A percentile compares a stretch with the other conserved stretches of the same genome.
Conservation (phyloP, 1,140 invertebrate species). For the Drosophila ercepeae region DNA sequence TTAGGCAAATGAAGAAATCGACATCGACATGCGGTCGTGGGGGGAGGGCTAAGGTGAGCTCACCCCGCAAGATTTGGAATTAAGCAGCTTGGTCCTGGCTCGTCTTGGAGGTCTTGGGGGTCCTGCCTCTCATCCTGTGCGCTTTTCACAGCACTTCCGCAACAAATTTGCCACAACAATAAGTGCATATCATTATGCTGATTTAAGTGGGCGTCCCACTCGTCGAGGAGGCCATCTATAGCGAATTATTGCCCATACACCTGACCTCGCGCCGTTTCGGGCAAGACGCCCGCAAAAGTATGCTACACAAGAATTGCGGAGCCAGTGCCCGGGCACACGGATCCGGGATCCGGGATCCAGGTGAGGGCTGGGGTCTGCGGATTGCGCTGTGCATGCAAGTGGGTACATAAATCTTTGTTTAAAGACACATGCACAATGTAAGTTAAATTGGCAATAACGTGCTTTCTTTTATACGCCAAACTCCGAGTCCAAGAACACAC, state of each 20-base stretch:
- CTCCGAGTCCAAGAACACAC: constrained; percentile 31
- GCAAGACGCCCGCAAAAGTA: constrained; percentile 8
- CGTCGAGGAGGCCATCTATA: constrained; percentile 42
- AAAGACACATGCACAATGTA: constrained; percentile 81
- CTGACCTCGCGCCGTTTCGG: constrained; percentile 38
- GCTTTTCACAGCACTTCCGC: constrained; percentile 77
- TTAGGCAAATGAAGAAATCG: constrained; percentile 81
- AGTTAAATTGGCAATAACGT: constrained; percentile 81
- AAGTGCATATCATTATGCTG: constrained; percentile 81
- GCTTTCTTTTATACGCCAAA: constrained; percentile 75
- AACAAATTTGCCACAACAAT: constrained; percentile 81
- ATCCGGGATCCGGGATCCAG: neutral
- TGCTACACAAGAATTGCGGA: constrained; percentile 15
- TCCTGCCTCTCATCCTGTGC: constrained; percentile 41
- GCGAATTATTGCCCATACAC: constrained; percentile 73
- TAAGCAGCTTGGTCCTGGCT: constrained; percentile 5
- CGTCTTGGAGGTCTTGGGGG: neutral
- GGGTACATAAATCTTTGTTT: constrained; percentile 81
- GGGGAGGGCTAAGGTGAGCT: constrained; percentile 17
- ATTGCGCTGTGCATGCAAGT: constrained; percentile 66
- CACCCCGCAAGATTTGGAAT: constrained; percentile 3
- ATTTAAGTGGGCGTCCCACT: constrained; percentile 67
- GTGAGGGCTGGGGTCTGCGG: constrained; percentile 27
- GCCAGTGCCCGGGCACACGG: neutral
- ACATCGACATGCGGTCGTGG: constrained; percentile 63